Evolutionary conservation across 2,797 vertebrate species (phyloP).

Genomic region (Typhlichthys eigenmanni): DNA sequence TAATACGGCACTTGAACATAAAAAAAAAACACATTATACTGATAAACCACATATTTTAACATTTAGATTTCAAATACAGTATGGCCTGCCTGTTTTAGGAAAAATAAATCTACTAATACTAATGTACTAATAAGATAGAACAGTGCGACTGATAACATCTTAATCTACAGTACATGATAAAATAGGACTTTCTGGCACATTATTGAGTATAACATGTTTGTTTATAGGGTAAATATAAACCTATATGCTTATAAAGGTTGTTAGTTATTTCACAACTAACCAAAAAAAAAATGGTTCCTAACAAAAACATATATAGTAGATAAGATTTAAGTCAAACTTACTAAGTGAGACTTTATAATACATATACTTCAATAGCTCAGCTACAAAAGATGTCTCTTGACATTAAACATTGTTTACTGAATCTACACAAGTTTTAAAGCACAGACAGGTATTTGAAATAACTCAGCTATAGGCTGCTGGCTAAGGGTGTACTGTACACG

Average conservation of each 20-base stretch:
- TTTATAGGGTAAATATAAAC: slow-evolving; percentile 38
- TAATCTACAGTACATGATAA: no score
- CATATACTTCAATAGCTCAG: slow-evolving; percentile 47
- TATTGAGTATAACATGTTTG: slow-evolving; percentile 31
- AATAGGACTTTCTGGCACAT: slow-evolving; percentile 28
- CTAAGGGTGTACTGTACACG: no score
- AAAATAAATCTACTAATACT: slow-evolving; percentile 30
- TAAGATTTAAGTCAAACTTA: slow-evolving; percentile 31
- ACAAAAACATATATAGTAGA: slow-evolving; percentile 27
- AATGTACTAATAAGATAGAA: slow-evolving; percentile 21
- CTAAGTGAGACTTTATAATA: slow-evolving; percentile 35
- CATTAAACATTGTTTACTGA: slow-evolving; percentile 20
- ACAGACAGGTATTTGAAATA: slow-evolving; percentile 17
- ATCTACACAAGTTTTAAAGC: slow-evolving; percentile 22
- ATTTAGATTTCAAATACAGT: slow-evolving; percentile 39
- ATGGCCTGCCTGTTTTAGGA: slow-evolving; percentile 21
- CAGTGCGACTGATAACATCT: neutral
- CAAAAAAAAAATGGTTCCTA: slow-evolving; percentile 14
- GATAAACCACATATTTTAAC: slow-evolving; percentile 47
- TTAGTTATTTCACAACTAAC: slow-evolving; percentile 3
- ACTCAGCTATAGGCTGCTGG: slow-evolving; percentile 22
- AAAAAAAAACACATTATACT: slow-evolving; percentile 22
- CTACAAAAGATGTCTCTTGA: slow-evolving; percentile 36
- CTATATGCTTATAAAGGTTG: neutral
- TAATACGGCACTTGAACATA: slow-evolving; percentile 45